Base-by-base conservation (phyloP, 2,797 vertebrate species). In the Alosa sapidissima region DNA sequence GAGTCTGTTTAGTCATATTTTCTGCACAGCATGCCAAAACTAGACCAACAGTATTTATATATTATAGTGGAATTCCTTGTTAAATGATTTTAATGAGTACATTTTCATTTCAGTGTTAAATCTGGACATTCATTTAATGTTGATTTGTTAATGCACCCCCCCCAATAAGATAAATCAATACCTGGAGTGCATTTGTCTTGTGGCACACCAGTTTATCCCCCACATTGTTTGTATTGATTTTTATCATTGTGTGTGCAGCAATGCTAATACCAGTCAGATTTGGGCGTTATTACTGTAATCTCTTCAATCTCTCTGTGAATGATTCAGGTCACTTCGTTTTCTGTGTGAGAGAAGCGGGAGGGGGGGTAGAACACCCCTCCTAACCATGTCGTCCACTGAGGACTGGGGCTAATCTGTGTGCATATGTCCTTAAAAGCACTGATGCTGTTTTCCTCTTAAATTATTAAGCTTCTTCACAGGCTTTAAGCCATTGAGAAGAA, bases 391-490 rank as follows among this genome's bases (percentile, higher is more conserved):
- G 58, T 85, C 81, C 51, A 36, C 81, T 54, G 85, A 48, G 21
- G 48, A 72, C 75, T 81, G 62, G 84, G 86, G 88, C 91, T 93
- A 93, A 95, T 94, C 92, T 92, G 92, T 93, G 62, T 91, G 91
- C 87, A 92, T 92, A 94, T 93, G 91, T 92, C 92, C 92, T 95
- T 93, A 93, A 93, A 94, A 95, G 91, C 91, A 93, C 92, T 92
- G 92, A 94, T 91, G 92, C 89, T 91, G 90, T 92, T 91, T 92
- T 92, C 89, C 86, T 90, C 90, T 93, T 94, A 92, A 95, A 94
- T 95, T 95, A 94, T 95, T 94, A 94, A 94, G 92, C 91, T 93
- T 93, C 91, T 95, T 95, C 91, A 84, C 91, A 92, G 89, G 88
- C 93, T 92, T 87, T 91, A 94, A 94, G 91, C 91, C 91, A 95